Evolutionary conservation across 2,888 invertebrate genomes (phyloP).

Genomic region (Cataglyphis livida): DNA sequence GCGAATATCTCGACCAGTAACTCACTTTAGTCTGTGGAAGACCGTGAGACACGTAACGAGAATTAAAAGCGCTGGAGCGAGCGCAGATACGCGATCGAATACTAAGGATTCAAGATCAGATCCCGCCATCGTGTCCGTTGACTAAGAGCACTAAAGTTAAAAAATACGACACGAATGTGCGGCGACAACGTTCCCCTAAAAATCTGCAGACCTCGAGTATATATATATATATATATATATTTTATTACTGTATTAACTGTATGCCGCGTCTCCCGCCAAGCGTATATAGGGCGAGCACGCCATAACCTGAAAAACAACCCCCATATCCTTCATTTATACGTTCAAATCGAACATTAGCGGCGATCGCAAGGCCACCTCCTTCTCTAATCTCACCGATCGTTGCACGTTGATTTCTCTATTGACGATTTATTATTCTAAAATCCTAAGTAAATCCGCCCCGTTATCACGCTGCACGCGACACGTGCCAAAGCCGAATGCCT

Average conservation of each 20-base stretch:
- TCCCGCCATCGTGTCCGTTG: constrained; percentile 74
- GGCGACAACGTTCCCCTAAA: not conserved
- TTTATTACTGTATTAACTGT: constrained; percentile 25
- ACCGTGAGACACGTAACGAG: constrained; percentile 75
- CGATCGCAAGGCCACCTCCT: too few relatives aligned
- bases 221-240: constrained; percentile 23
- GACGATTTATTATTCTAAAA: not conserved
- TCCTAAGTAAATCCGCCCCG: too few relatives aligned
- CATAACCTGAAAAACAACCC: constrained; percentile 32
- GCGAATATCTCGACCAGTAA: not conserved
- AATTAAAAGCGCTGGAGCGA: constrained; percentile 71
- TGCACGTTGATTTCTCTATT: not conserved
- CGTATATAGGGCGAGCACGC: not conserved
- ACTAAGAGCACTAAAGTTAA: not conserved
- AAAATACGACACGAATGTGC: not conserved
- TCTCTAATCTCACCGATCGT: not conserved
- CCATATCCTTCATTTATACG: not conserved
- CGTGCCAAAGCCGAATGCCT: not conserved
- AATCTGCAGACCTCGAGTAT: not conserved
- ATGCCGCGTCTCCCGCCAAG: constrained; percentile 75
- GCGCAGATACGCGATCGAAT: constrained; percentile 76
- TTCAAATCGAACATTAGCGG: too few relatives aligned
- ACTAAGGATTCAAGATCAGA: constrained; percentile 70
- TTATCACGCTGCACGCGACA: not conserved
- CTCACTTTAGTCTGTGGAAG: constrained; percentile 75